phyloP scores from a whole-genome alignment of 2,113 vertebrate species.

The Pteronura brasiliensis region DNA sequence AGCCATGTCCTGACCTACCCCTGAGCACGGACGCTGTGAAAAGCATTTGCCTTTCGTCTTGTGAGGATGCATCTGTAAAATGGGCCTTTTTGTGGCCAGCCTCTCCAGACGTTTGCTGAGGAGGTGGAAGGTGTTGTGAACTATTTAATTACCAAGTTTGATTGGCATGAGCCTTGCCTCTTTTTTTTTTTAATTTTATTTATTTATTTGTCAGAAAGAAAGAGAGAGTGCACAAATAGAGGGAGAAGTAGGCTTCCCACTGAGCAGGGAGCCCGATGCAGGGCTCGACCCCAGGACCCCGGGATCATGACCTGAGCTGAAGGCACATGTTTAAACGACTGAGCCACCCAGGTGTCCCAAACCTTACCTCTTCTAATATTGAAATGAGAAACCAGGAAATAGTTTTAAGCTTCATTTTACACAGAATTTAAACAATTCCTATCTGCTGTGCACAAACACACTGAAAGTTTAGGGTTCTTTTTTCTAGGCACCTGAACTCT shows the following conservation, averaged over 20 bases:
- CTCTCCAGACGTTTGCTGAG: neutral
- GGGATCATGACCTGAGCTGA: too few relatives aligned
- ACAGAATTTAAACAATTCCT: neutral
- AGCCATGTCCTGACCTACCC: neutral
- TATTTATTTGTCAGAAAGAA: too few relatives aligned
- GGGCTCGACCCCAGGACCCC: too few relatives aligned
- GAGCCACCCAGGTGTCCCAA: neutral
- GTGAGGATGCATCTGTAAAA: neutral
- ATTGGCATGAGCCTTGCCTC: neutral
- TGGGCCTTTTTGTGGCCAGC: rapidly evolving
- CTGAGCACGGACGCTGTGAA: rapidly evolving
- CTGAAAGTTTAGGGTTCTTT: neutral
- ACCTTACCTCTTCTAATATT: neutral
- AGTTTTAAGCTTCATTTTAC: neutral
- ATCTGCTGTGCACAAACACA: neutral
- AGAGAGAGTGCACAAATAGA: too few relatives aligned
- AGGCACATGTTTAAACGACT: too few relatives aligned
- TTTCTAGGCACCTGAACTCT: neutral
- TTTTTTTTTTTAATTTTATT: neutral
- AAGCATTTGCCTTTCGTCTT: neutral
- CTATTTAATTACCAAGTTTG: neutral
- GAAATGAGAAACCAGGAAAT: neutral
- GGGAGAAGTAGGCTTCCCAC: too few relatives aligned
- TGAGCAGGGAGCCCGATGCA: too few relatives aligned
- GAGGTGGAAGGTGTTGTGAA: neutral